A percentile compares a stretch with the other conserved stretches of the same genome.
phyloP scores from a whole-genome alignment of 1,140 invertebrate genomes.

The Panonychus citri region DNA sequence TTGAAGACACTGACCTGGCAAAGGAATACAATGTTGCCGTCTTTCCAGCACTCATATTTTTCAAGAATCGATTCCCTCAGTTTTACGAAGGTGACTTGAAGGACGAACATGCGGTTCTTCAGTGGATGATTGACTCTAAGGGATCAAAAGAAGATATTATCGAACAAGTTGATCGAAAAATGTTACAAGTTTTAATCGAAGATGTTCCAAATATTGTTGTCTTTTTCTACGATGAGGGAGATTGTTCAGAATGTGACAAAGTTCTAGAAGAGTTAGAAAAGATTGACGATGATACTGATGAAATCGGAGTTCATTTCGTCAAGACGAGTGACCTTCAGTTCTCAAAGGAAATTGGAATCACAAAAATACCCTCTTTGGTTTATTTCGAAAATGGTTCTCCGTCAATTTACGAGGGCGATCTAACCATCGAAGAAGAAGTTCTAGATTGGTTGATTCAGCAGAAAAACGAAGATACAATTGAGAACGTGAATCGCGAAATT shows the following conservation, averaged over 20 bases:
- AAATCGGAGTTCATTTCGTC: slow-evolving; percentile 75
- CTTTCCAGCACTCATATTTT: slow-evolving; percentile 63
- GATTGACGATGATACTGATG: slow-evolving; percentile 77
- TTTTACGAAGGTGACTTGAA: slow-evolving; percentile 67
- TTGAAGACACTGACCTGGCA: slow-evolving; percentile 62
- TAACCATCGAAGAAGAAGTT: slow-evolving; percentile 18
- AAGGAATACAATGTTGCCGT: slow-evolving; percentile 65
- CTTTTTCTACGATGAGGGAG: slow-evolving; percentile 49
- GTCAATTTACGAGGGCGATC: slow-evolving; percentile 15
- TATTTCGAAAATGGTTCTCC: slow-evolving; percentile 17
- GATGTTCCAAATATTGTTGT: slow-evolving; percentile 75
- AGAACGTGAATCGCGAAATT: slow-evolving; percentile 61
- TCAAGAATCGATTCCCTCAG: slow-evolving; percentile 65
- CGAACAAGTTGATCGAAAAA: slow-evolving; percentile 70
- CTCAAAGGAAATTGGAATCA: slow-evolving; percentile 61
- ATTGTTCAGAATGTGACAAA: slow-evolving; percentile 44
- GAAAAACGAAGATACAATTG: slow-evolving; percentile 75
- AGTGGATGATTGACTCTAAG: slow-evolving; percentile 66
- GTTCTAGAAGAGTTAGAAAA: slow-evolving; percentile 71
- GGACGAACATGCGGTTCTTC: slow-evolving; percentile 65
- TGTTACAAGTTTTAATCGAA: slow-evolving; percentile 60
- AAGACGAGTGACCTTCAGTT: slow-evolving; percentile 71
- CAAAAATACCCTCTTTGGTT: slow-evolving; percentile 36
- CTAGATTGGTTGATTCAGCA: slow-evolving; percentile 30
- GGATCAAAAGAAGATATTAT: slow-evolving; percentile 61